Base-by-base conservation (phyloP, 2,888 invertebrate genomes). In the Drosophila siamana region DNA sequence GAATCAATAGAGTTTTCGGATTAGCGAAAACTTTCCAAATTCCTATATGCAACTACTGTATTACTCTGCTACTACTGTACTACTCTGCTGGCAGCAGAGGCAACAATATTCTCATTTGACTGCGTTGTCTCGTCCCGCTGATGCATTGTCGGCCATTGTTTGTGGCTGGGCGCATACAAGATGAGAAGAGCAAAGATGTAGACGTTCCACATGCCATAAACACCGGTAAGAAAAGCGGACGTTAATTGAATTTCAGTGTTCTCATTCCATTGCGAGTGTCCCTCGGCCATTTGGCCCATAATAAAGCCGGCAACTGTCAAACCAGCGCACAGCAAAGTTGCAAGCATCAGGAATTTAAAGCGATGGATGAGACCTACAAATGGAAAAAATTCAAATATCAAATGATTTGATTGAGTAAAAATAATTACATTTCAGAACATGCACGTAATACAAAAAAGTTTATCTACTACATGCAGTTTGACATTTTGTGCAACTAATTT, bases 201-300 rank as follows among this genome's bases (percentile, higher is more conserved):
- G 87, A 99, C 95, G 92, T 99, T 99, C 99, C 99, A 99, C 99
- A 99, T 99, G 60, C 99, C 99, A 92, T 99, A 99, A 8, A 99
- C 98, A 1, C 99, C 99, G 16, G 99, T 99, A 86, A 98, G 97
- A 92, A 99, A 97, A 56, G 98, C 99, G n/a, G 98, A 98, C 24
- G 98, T 97, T 91, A 98, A 96, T 92, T 99, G 97, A 69, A 98
- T 92, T 80, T 96, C 94, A 85, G 96, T 94, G 74, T 95, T 94
- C 71, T 98, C 98, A 83, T 98, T 97, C 98, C 98, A 98, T 91
- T 98, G 98, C 96, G 98, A 98, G 75, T 97, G 96, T 0, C 97
- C 98, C 92, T 98, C 98, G 13, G 97, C 96, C 95, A 95, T 94
- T 81, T 99, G 98, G 66, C 98, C 98, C 89, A 99, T 94, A 86